A percentile compares a stretch with the other conserved stretches of the same genome.
Evolutionary conservation across 37 sponge, comb jelly and placozoan genomes (phyloP).

Genomic region (Geodia barretti): DNA sequence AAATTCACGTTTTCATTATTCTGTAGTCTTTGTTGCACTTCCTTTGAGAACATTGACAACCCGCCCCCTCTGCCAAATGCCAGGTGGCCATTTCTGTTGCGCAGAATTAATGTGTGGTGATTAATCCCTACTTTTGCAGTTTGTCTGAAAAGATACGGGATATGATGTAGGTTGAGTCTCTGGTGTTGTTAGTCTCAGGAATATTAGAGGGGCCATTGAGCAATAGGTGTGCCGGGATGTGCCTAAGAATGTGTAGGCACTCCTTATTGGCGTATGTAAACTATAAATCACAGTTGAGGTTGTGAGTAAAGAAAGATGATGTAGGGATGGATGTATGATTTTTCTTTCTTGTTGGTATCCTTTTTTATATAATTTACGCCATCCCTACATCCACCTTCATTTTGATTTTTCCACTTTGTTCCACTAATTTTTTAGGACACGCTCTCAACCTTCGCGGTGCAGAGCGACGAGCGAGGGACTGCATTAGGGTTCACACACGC

Average conservation of each 20-base stretch:
- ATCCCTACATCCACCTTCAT: slow-evolving; percentile 42
- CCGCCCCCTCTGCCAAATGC: slow-evolving; percentile 84
- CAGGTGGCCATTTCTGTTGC: slow-evolving; percentile 29
- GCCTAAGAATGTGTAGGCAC: slow-evolving; percentile 53
- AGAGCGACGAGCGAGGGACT: no score
- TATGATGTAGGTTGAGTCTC: slow-evolving; percentile 17
- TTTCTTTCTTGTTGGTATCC: slow-evolving; percentile 18
- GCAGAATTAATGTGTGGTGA: not conserved
- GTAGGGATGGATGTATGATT: no score
- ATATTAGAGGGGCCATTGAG: not conserved
- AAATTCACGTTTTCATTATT: slow-evolving; percentile 37
- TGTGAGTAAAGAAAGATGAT: slow-evolving; percentile 8
- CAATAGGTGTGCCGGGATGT: slow-evolving; percentile 12
- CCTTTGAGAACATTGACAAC: slow-evolving; percentile 58
- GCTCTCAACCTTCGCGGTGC: no score
- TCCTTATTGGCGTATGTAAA: slow-evolving; percentile 42
- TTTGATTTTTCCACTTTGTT: no score
- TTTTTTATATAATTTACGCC: slow-evolving; percentile 48
- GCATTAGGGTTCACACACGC: no score
- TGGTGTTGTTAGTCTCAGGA: not conserved
- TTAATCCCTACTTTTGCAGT: not conserved
- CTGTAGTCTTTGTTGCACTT: slow-evolving; percentile 26
- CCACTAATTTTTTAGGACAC: no score
- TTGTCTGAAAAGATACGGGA: slow-evolving; percentile 23
- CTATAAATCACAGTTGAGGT: not conserved